Conservation (phyloP, 2,888 invertebrate species). For the Liposcelis brunnea region DNA sequence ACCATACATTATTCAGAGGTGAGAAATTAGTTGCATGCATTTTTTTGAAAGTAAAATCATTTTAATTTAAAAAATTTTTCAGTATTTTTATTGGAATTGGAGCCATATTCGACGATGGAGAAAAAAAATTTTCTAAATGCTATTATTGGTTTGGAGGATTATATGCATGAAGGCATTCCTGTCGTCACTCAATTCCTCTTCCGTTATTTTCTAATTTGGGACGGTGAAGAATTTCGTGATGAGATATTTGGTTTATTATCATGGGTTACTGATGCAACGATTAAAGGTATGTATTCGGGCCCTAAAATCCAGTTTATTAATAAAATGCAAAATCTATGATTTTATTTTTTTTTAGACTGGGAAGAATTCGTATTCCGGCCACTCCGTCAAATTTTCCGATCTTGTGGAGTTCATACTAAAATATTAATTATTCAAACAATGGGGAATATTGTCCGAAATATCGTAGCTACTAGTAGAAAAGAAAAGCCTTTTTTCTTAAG, state of each 20-base stretch:
- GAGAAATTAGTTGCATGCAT: slow-evolving; percentile 17
- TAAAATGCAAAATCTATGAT: no score
- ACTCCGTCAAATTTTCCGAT: neutral
- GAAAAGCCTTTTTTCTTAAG: neutral
- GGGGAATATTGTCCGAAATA: neutral
- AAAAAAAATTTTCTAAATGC: slow-evolving; percentile 14
- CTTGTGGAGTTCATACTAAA: neutral
- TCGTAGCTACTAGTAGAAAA: neutral
- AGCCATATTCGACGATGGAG: no score
- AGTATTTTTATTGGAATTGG: no score
- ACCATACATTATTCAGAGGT: slow-evolving; percentile 23
- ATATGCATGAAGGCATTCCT: slow-evolving; percentile 25
- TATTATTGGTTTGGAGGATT: slow-evolving; percentile 22
- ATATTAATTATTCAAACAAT: neutral
- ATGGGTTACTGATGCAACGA: slow-evolving; percentile 22
- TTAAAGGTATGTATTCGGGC: no score
- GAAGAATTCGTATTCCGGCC: neutral
- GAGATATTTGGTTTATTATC: slow-evolving; percentile 22
- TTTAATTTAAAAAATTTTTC: no score
- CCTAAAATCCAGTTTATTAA: no score
- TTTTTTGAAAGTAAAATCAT: no score
- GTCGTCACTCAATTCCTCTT: slow-evolving; percentile 23
- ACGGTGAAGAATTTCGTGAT: slow-evolving; percentile 20
- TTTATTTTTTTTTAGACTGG: slow-evolving; percentile 7
- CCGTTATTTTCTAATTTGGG: slow-evolving; percentile 21